These are phyloP conservation scores for Panulirus ornatus DNA, from an alignment of 1,140 invertebrate species.

Conservation along the genomic window DNA sequence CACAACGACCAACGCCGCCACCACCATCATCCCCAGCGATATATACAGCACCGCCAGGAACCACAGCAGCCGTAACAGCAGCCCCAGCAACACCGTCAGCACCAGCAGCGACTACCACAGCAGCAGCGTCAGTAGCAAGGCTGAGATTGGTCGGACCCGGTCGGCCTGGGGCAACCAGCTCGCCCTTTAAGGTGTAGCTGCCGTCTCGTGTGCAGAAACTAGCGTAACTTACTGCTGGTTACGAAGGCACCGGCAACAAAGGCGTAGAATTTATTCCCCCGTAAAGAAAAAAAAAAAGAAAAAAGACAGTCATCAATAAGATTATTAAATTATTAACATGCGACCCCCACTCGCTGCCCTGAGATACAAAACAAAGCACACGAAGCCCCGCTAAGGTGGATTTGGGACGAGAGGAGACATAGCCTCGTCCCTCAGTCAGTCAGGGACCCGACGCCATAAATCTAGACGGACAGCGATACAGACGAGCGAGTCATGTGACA, in stretches of 20 bases:
- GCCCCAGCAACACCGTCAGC: neutral
- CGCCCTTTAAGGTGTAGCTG: neutral
- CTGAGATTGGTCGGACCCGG: neutral
- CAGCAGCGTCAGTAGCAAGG: neutral
- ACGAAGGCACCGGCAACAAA: neutral
- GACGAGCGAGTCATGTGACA: too few relatives aligned
- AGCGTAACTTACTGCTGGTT: neutral
- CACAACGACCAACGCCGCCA: neutral
- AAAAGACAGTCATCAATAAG: constrained; percentile 15
- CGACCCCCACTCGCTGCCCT: neutral
- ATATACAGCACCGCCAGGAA: neutral
- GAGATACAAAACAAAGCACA: neutral
- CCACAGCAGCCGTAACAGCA: neutral
- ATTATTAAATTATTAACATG: constrained; percentile 22
- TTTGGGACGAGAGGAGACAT: too few relatives aligned
- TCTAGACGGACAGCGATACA: too few relatives aligned
- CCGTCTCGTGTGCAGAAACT: neutral
- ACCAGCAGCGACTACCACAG: neutral
- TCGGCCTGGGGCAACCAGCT: neutral
- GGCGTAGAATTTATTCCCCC: neutral
- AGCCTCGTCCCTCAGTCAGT: too few relatives aligned
- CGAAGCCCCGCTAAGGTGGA: neutral
- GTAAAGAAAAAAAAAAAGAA: too few relatives aligned
- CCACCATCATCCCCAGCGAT: neutral
- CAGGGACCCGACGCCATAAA: too few relatives aligned